Evolutionary conservation across 2,113 vertebrate species (phyloP).

Genomic region (Chunga burmeisteri): DNA sequence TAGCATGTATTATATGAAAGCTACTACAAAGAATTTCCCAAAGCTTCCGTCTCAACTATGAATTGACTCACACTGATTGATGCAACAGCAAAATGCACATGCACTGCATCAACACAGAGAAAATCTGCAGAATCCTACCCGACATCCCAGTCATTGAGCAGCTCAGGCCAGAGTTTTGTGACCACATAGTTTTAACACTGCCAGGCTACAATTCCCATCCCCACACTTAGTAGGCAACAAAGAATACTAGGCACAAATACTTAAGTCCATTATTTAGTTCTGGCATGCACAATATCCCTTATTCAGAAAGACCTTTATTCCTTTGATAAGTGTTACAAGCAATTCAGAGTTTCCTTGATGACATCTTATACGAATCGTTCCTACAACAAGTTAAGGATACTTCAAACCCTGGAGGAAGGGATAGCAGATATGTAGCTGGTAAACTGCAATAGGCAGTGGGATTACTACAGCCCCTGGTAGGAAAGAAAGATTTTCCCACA

Average conservation of each 20-base stretch:
- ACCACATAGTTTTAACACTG: not conserved
- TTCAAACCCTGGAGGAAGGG: not conserved
- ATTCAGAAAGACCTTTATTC: not conserved
- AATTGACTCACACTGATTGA: not conserved
- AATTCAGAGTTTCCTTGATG: not conserved
- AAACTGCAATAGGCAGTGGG: not conserved
- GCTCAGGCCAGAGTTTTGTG: not conserved
- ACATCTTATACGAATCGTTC: not conserved
- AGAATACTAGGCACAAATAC: not conserved
- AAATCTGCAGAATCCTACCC: not conserved
- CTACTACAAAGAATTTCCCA: not conserved
- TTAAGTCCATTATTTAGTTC: not conserved
- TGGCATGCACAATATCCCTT: not conserved
- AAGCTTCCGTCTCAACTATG: not conserved
- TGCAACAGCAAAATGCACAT: not conserved
- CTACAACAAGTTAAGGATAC: not conserved
- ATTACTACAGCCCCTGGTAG: not conserved
- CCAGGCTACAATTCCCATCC: not conserved
- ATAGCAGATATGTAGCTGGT: not conserved
- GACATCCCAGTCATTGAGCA: not conserved
- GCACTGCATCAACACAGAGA: not conserved
- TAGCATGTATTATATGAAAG: not conserved
- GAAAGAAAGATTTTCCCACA: slow-evolving; percentile 14
- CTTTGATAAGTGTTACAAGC: not conserved
- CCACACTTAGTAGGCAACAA: not conserved